Conservation (phyloP, 2,888 invertebrate genomes). For the Lycaena phlaeas region DNA sequence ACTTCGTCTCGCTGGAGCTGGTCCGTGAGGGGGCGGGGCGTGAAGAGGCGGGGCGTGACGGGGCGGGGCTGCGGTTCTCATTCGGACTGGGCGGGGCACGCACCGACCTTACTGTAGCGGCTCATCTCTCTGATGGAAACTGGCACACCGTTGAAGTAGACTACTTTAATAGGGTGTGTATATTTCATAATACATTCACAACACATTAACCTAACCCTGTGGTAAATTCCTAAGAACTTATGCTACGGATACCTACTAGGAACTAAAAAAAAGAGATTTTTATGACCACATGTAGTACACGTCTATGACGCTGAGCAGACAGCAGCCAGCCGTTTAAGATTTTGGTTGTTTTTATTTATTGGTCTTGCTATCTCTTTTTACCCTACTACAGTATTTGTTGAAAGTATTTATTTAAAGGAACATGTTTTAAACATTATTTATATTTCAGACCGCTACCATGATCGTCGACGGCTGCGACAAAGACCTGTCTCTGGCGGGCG, state of each 20-base stretch:
- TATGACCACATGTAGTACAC: too few species aligned
- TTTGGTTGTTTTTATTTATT: too few species aligned
- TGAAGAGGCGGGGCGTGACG: conserved; percentile 24
- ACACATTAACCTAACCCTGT: too few species aligned
- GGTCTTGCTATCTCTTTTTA: too few species aligned
- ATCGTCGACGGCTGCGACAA: conserved; percentile 92
- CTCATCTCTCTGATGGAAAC: conserved; percentile 86
- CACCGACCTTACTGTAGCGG: conserved; percentile 78
- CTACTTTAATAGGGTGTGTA: conserved; percentile 85
- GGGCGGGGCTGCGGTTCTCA: conserved; percentile 83
- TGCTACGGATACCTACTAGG: too few species aligned
- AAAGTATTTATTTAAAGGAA: not conserved
- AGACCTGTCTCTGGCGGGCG: conserved; percentile 81
- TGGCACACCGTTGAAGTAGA: conserved; percentile 91
- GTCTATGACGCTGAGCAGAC: too few species aligned
- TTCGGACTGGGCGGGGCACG: conserved; percentile 89
- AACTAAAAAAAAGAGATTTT: too few species aligned
- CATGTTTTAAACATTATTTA: not conserved
- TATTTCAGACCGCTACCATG: conserved; percentile 81
- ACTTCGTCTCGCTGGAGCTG: conserved; percentile 92
- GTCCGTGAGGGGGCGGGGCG: conserved; percentile 71
- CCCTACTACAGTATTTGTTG: too few species aligned
- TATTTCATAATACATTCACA: too few species aligned
- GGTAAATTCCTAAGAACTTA: too few species aligned
- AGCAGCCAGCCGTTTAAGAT: too few species aligned